Conservation (phyloP, 2,888 invertebrate species). For the Leptinotarsa peninsularis region DNA sequence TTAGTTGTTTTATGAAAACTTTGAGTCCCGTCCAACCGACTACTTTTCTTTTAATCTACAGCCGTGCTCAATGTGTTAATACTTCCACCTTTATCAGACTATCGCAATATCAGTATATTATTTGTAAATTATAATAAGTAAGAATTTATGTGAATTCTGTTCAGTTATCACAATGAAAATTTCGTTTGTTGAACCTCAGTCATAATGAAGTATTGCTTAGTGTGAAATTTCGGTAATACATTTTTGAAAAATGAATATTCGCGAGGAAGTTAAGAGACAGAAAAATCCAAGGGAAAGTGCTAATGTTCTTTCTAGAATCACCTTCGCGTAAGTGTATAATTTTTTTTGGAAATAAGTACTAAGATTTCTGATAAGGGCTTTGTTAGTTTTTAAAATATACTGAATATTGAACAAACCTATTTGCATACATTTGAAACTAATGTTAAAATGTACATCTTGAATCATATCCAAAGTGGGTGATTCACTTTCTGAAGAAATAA, state of each 20-base stretch:
- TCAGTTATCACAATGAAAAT: neutral
- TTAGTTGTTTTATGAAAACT: no score
- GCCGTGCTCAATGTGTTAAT: no score
- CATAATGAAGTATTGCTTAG: neutral
- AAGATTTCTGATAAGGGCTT: neutral
- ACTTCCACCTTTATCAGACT: slow-evolving; percentile 43
- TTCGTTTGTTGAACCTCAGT: neutral
- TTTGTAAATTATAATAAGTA: neutral
- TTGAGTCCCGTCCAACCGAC: no score
- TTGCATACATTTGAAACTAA: no score
- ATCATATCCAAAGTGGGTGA: no score
- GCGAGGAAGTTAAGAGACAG: slow-evolving; percentile 68
- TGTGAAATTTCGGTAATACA: neutral
- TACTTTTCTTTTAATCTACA: no score
- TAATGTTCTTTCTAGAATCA: slow-evolving; percentile 73
- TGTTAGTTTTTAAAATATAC: neutral
- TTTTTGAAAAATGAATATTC: slow-evolving; percentile 67
- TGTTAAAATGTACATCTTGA: no score
- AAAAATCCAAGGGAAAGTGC: slow-evolving; percentile 75
- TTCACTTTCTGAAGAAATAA: no score
- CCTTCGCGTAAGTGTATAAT: slow-evolving; percentile 73
- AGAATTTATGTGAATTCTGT: neutral
- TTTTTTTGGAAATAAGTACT: neutral
- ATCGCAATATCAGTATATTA: neutral
- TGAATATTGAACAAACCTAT: no score